phyloP scores from a whole-genome alignment of 2,888 invertebrate genomes.

The Lepas anatifera region DNA sequence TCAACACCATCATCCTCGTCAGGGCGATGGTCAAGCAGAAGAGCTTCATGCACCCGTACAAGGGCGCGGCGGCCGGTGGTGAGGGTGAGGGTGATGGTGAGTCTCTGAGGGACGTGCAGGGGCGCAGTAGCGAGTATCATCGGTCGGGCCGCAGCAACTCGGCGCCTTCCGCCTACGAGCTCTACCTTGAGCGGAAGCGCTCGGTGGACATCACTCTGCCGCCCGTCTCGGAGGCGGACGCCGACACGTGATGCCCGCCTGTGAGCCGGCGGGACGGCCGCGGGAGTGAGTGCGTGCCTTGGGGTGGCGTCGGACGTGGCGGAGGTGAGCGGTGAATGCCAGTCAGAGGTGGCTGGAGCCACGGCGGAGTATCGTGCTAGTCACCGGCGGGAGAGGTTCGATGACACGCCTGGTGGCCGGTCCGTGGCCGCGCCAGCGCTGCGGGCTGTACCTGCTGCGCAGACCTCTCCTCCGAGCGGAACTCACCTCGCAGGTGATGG shows the following conservation, averaged over 20 bases:
- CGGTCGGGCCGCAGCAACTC: slow-evolving; percentile 48
- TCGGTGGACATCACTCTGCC: neutral
- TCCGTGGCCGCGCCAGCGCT: too few species aligned
- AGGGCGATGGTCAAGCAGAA: slow-evolving; percentile 95
- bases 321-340: too few species aligned
- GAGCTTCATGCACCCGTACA: slow-evolving; percentile 61
- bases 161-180: slow-evolving; percentile 55
- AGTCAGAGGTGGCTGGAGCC: too few species aligned
- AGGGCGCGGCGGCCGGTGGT: slow-evolving; percentile 23
- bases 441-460: too few species aligned
- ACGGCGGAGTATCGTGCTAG: neutral
- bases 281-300: neutral
- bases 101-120: slow-evolving; percentile 23
- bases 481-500: too few species aligned
- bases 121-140: slow-evolving; percentile 26
- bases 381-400: neutral
- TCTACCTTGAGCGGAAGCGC: slow-evolving; percentile 33
- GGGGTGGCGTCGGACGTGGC: too few species aligned
- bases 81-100: slow-evolving; percentile 24
- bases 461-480: too few species aligned
- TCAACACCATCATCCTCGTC: slow-evolving; percentile 87
- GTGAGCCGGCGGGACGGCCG: neutral
- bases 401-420: too few species aligned
- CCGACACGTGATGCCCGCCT: neutral
- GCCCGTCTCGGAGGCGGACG: neutral